Conservation (phyloP, 2,888 invertebrate species). For the Heliconius charithonia region DNA sequence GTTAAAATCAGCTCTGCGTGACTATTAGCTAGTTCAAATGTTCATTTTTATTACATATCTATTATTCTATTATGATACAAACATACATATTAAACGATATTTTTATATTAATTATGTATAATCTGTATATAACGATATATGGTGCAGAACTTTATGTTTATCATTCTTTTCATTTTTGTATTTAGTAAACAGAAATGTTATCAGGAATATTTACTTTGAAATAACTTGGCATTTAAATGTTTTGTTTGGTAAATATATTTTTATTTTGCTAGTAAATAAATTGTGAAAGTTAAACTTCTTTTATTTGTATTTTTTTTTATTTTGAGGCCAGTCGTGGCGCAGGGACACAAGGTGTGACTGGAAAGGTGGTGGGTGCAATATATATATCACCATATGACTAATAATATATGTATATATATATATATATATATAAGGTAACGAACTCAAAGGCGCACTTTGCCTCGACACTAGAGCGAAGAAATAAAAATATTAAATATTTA, state of each 20-base stretch:
- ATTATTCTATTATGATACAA: background rate
- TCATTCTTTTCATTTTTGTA: background rate
- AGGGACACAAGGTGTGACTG: too few relatives aligned
- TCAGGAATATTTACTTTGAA: background rate
- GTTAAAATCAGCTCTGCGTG: background rate
- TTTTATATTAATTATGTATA: background rate
- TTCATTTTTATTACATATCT: background rate
- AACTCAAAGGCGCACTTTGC: too few relatives aligned
- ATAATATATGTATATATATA: too few relatives aligned
- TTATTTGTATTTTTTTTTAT: conserved; percentile 17
- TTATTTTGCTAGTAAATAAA: conserved; percentile 39
- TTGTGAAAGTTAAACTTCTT: conserved; percentile 7
- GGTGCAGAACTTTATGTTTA: conserved; percentile 13
- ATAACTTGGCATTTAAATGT: background rate
- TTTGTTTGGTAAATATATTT: background rate
- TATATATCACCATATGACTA: too few relatives aligned
- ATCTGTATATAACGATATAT: background rate
- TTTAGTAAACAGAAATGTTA: background rate
- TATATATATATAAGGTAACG: too few relatives aligned
- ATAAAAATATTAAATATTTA: too few relatives aligned
- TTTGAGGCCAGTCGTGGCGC: too few relatives aligned
- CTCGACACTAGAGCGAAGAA: too few relatives aligned
- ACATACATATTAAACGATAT: background rate
- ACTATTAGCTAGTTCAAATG: background rate
- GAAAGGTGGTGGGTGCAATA: too few relatives aligned